Conservation (phyloP, 2,888 invertebrate species). For the Drosophila siamana region DNA sequence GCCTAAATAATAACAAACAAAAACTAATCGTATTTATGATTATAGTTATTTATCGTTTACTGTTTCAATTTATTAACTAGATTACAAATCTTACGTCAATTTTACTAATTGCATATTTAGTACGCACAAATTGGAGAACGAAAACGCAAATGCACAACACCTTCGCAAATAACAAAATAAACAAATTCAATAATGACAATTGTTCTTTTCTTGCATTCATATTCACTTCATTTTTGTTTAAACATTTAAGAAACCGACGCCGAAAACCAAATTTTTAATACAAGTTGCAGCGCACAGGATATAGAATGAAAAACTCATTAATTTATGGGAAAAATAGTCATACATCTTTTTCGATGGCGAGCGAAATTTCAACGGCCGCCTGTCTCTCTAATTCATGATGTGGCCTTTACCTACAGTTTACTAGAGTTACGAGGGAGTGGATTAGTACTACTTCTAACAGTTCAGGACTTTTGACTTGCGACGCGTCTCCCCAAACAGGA, state of each 20-base stretch:
- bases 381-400: slow-evolving; percentile 13
- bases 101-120: slow-evolving; percentile 58
- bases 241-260: slow-evolving; percentile 64
- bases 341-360: not conserved
- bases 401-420: not conserved
- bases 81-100: slow-evolving; percentile 69
- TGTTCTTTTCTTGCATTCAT: slow-evolving; percentile 8
- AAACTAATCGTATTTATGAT: not conserved
- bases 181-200: slow-evolving; percentile 9
- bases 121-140: slow-evolving; percentile 28
- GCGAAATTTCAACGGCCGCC: slow-evolving; percentile 19
- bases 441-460: slow-evolving; percentile 45
- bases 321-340: slow-evolving; percentile 16
- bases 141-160: slow-evolving; percentile 28
- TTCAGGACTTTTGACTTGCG: slow-evolving; percentile 83
- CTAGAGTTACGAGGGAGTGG: slow-evolving; percentile 6
- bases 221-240: slow-evolving; percentile 13
- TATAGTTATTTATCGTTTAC: slow-evolving; percentile 6
- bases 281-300: slow-evolving; percentile 27
- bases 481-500: slow-evolving; percentile 94
- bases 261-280: slow-evolving; percentile 33
- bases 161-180: slow-evolving; percentile 26
- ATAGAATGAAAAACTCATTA: slow-evolving; percentile 13
- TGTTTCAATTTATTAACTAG: slow-evolving; percentile 52
- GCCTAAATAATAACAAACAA: slow-evolving; percentile 4